Base-by-base conservation (phyloP, 2,113 vertebrate genomes). In the Lasiurus cinereus region DNA sequence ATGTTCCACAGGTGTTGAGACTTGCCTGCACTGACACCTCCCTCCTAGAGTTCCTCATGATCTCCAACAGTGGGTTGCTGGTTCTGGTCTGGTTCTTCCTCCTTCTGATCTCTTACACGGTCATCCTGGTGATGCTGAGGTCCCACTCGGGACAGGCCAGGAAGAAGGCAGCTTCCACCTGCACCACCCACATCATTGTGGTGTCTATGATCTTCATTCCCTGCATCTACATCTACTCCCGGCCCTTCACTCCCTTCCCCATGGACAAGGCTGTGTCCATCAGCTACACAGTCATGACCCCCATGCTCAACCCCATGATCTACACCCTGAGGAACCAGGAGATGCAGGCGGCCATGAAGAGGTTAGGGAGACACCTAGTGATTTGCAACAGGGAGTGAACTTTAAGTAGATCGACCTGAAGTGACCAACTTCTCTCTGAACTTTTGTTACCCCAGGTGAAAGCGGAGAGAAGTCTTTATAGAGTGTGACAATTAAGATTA, bases 221-320 rank as follows among this genome's bases (percentile, higher is more conserved):
- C 2, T 66, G 96, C 4, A 95, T 97, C 46, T 98, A 96, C 19
- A 73, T 97, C 88, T 97, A 98, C 0, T 19, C 91, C 4, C 29
- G 91, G 3, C 96, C 97, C 33, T 97, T 96, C 62, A 89, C 62
- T 0, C 24, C 88, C 2, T 97, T 96, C 31, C 87, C 93, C 39
- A 22, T 97, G 95, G 96, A 97, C 93, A 98, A 98, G 31, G 80
- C 97, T 3, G 96, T 96, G 21, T 96, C 96, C 31, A 72, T 97
- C 83, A 96, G 97, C 80, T 80, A 97, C 78, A 97, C 94, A 0
- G 95, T 97, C 48, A 62, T 98, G 74, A 96, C 96, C 8, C 95
- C 97, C 27, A 96, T 97, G 94, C 88, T 97, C 46, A 97, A 97
- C 56, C 97, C 97, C 50, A 74, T 97, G 79, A 97, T 98, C 89